Evolutionary conservation across 2,888 invertebrate species (phyloP), one percentile per base, ranked within the genome.

Genomic region (Lasioglossum malachurum): DNA sequence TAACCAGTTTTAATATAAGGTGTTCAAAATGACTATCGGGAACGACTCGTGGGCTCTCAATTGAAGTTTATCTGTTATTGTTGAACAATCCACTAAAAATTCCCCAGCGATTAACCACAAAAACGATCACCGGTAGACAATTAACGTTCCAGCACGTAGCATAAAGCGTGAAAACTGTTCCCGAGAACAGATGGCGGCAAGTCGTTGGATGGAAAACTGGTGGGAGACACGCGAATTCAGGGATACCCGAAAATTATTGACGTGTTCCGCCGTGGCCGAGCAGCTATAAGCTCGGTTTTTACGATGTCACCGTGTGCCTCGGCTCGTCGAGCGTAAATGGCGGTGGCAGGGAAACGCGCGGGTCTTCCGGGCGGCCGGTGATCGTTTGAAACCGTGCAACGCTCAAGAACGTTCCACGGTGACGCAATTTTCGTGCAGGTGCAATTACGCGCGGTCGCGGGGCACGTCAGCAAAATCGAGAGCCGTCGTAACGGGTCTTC

Each of bases 401-500:
- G 78, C 35, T 80, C 16, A 60, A 76, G 44, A 16, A 38, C 57
- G 69, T 64, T 69, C 69, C 5, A 12, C 81, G 81, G 84, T 87
- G 87, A 87, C 84, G 87, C 87, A 87, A 87, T 87, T 87, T 87
- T 87, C 87, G 87, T 87, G 87, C 87, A 87, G 87, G 83, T 78
- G 80, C 85, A 85, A 82, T 90, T 90, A 84, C 81, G 73, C 35
- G 75, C 78, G 77, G 79, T 82, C 87, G 78, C 57, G 73, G 82
- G 82, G 74, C 80, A 77, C 77, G 83, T 80, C 83, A 83, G 89
- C 84, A 91, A 89, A 90, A 91, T 91, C 90, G 90, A 91, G 91
- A 89, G 88, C 86, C 87, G 75, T 80, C 82, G 83, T 91, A 91
- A 91, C 91, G 91, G 91, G 91, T 91, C 91, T 88, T 83, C 84